Base-by-base conservation (phyloP, 1,140 invertebrate genomes). In the Babylonia areolata region DNA sequence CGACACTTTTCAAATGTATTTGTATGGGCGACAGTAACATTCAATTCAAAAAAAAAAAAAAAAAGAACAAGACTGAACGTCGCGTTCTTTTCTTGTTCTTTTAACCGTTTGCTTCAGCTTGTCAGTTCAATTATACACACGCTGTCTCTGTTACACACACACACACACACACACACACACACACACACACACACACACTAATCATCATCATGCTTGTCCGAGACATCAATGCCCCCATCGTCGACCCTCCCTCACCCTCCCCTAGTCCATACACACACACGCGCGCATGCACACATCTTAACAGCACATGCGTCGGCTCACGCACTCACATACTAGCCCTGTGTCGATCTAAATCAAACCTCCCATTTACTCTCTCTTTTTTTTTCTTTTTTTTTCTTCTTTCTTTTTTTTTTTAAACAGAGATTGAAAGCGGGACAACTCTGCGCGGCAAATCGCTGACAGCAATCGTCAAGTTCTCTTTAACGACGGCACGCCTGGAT, bases 401-500 rank as follows among this genome's bases (percentile, higher is more conserved):
- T 71, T 3, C 28, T 33, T 71, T 33, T 5, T 71, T 71, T 5
- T 71, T 71, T 28, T 0, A 51, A 17, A 51, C 9, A 51, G 46
- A 51, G 28, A 64, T 64, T 64, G 28, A n/a, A 64, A 64, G 5
- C 15, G 15, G 58, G 58, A 64, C 58, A 64, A 64, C 15, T n/a
- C 20, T 23, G 5, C 20, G 12, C 58, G 58, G 58, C 58, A 64
- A 64, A 64, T 64, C 28, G 58, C 58, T 64, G 58, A 64, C 58
- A 64, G 58, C 58, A 12, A 64, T 64, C 58, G 58, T 64, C 58
- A 64, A 64, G 12, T 64, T 64, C 58, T 64, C 58, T 64, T 64
- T 64, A 64, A 64, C 58, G 28, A 64, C 58, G 58, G 58, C 58
- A 64, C 58, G 75, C 75, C 9, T 37, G 37, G 75, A 77, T 77